These are phyloP conservation scores for Frieseomelitta varia DNA, from an alignment of 1,140 invertebrate species.

Conservation along the genomic window DNA sequence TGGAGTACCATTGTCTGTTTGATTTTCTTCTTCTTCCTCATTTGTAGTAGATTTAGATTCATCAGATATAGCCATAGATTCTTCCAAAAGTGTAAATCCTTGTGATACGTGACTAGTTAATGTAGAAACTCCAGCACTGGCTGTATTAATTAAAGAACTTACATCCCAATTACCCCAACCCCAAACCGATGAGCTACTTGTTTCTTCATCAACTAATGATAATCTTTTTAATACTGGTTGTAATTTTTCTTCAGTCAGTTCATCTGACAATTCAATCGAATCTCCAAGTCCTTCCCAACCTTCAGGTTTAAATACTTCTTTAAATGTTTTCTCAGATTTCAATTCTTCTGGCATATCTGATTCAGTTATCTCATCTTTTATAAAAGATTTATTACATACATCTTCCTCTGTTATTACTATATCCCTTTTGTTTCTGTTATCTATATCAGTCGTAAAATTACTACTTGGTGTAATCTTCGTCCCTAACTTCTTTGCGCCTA, in stretches of 20 bases:
- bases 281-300: conserved; percentile 76
- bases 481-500: conserved; percentile 69
- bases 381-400: not conserved
- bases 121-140: conserved; percentile 87
- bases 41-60: conserved; percentile 81
- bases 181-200: conserved; percentile 78
- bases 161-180: conserved; percentile 87
- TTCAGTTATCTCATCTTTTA: conserved; percentile 60
- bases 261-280: conserved; percentile 70
- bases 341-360: conserved; percentile 76
- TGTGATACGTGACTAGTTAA: conserved; percentile 91
- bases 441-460: not conserved
- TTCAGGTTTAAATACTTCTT: conserved; percentile 77
- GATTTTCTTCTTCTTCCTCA: conserved; percentile 68
- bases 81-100: conserved; percentile 89
- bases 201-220: conserved; percentile 45
- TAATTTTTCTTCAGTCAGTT: conserved; percentile 69
- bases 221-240: conserved; percentile 68
- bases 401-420: conserved; percentile 22
- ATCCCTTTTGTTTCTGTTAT: conserved; percentile 40
- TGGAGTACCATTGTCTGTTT: conserved; percentile 41
- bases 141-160: conserved; percentile 88
- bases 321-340: conserved; percentile 79
- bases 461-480: conserved; percentile 40
- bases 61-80: conserved; percentile 88